Evolutionary conservation across 2,888 invertebrate species (phyloP).

Genomic region (Epirrhoe tristata): DNA sequence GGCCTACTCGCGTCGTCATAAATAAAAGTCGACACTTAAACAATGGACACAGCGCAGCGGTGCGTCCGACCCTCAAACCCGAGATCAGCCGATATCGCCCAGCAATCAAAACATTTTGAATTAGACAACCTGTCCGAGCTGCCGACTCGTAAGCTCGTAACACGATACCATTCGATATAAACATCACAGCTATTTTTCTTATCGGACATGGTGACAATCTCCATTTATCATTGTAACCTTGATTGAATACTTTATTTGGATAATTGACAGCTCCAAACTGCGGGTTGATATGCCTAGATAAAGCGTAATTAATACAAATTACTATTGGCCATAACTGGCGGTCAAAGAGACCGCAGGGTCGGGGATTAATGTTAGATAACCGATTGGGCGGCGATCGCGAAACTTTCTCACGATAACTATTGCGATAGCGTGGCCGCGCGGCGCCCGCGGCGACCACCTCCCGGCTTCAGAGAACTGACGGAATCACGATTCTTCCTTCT

Average conservation of each 20-base stretch:
- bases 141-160: constrained; percentile 49
- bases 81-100: constrained; percentile 62
- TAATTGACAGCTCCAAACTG: constrained; percentile 42
- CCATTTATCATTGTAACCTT: constrained; percentile 45
- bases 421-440: constrained; percentile 54
- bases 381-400: constrained; percentile 71
- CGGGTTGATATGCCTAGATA: constrained; percentile 59
- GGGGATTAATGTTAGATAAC: constrained; percentile 68
- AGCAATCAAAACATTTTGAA: constrained; percentile 62
- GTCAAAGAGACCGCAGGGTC: constrained; percentile 75
- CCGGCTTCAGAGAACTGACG: constrained; percentile 49
- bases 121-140: constrained; percentile 57
- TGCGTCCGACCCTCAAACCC: constrained; percentile 59
- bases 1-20: constrained; percentile 61
- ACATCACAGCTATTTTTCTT: constrained; percentile 48
- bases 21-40: constrained; percentile 78
- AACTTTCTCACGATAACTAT: constrained; percentile 75
- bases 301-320: constrained; percentile 76
- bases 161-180: constrained; percentile 48
- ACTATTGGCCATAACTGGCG: constrained; percentile 63
- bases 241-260: constrained; percentile 44
- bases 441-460: constrained; percentile 49
- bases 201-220: constrained; percentile 43
- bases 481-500: constrained; percentile 56
- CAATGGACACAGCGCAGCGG: constrained; percentile 62